Evolutionary conservation across 2,113 vertebrate genomes (phyloP), one percentile per base, ranked within the genome.

Genomic region (Prionailurus viverrinus): DNA sequence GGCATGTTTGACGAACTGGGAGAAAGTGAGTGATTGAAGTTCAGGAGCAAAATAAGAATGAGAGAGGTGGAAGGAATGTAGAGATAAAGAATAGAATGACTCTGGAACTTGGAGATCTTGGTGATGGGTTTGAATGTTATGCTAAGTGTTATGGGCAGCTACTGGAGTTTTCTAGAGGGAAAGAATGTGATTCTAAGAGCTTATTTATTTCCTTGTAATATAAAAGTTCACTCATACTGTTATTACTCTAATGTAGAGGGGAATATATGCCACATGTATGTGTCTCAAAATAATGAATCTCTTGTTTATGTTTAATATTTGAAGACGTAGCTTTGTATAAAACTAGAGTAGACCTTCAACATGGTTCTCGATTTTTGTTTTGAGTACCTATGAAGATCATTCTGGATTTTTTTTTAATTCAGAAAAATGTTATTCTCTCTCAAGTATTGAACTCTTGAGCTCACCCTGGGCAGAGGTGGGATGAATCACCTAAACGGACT

Each of bases 401-500:
- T 91, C 76, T 53, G 39, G 39, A 58, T 71, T 31, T 29, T 55
- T 15, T 61, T 61, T 61, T 61, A 61, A 33, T 21, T 78, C 25
- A 86, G 23, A 76, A 93, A 48, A 36, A 58, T 13, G 4, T 0
- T 39, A 18, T 80, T 29, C 0, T 74, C 1, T 66, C 31, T 93
- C 19, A 14, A 13, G 31, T 66, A 74, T 36, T 7, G 2, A 73
- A 18, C 27, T n/a, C 9, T 21, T 12, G 6, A 29, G 45, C 27
- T 65, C 8, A 6, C 13, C 2, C 27, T 7, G 0, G 31, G 14
- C 12, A 91, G 48, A 41, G 23, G 9, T 18, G 29, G 5, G 5
- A 10, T 23, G 8, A 78, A 31, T 51, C 13, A 2, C 0, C 6
- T 8, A 45, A 4, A 0, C 11, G 1, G 7, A 10, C 0, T 0